These are phyloP conservation scores for Drosophila trichaetosa DNA, from an alignment of 2,888 invertebrate genomes.

Conservation along the genomic window DNA sequence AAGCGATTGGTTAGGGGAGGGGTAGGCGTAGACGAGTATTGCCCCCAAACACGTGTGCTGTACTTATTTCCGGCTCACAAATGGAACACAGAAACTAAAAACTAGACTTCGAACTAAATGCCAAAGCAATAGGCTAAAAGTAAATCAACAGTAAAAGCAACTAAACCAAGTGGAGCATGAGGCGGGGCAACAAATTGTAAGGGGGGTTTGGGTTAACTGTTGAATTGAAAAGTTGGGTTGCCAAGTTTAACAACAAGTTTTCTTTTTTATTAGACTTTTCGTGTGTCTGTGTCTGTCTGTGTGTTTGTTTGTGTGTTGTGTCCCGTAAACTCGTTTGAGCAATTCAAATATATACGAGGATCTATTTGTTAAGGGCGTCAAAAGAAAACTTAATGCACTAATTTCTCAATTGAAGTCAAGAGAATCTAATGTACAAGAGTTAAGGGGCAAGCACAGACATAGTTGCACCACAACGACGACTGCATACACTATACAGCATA, in stretches of 20 bases:
- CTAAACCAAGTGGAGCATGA: slow-evolving; percentile 46
- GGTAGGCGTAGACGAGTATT: slow-evolving; percentile 5
- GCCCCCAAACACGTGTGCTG: slow-evolving; percentile 60
- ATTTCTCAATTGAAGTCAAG: slow-evolving; percentile 82
- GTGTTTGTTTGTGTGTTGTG: slow-evolving; percentile 33
- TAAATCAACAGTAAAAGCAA: slow-evolving; percentile 73
- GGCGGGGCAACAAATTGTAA: background rate
- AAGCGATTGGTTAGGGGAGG: background rate
- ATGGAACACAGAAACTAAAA: slow-evolving; percentile 68
- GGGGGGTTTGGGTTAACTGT: slow-evolving; percentile 17
- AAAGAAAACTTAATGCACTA: slow-evolving; percentile 81
- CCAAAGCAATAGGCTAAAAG: slow-evolving; percentile 76
- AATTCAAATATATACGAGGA: slow-evolving; percentile 74
- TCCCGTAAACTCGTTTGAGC: slow-evolving; percentile 63
- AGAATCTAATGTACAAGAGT: slow-evolving; percentile 46
- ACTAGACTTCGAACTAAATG: slow-evolving; percentile 69
- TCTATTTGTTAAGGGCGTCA: slow-evolving; percentile 73
- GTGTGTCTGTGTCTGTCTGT: slow-evolving; percentile 11
- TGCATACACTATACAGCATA: slow-evolving; percentile 1
- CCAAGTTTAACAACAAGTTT: slow-evolving; percentile 65
- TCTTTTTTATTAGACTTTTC: slow-evolving; percentile 38
- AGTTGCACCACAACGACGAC: background rate
- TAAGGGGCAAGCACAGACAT: background rate
- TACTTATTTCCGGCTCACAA: slow-evolving; percentile 78
- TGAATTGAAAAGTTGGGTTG: slow-evolving; percentile 42